Evolutionary conservation across 2,113 vertebrate genomes (phyloP).

Genomic region (Copsychus sechellarum): DNA sequence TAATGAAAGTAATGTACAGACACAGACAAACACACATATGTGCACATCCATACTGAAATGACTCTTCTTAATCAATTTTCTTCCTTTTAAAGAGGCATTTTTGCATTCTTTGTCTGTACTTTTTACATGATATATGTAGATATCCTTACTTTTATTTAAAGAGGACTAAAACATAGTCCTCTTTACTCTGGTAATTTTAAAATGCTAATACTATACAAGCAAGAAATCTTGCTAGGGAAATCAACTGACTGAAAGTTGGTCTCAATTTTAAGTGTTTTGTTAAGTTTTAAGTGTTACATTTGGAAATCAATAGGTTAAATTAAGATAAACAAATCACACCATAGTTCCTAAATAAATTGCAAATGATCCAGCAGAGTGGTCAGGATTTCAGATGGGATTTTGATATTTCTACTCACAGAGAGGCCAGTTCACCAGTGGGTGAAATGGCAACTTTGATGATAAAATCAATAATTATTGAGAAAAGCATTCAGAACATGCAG

Average conservation of each 20-base stretch:
- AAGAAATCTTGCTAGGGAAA: conserved; percentile 34
- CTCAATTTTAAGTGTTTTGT: conserved; percentile 44
- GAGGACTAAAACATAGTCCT: neutral
- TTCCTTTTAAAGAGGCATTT: neutral
- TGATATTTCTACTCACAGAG: neutral
- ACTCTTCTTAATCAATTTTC: neutral
- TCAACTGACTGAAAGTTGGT: conserved; percentile 39
- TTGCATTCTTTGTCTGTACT: neutral
- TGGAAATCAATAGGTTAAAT: conserved; percentile 39
- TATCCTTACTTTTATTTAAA: conserved; percentile 6
- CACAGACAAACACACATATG: neutral
- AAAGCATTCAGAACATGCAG: neutral
- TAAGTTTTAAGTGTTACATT: neutral
- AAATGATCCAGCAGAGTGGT: conserved; percentile 48
- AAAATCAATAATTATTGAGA: neutral
- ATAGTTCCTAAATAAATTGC: conserved; percentile 58
- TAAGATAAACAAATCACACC: conserved; percentile 54
- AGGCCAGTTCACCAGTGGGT: neutral
- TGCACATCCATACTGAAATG: accelerated
- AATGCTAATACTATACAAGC: neutral
- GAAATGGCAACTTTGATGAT: conserved; percentile 36
- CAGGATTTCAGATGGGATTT: conserved; percentile 25
- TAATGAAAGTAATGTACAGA: neutral
- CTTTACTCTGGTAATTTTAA: neutral
- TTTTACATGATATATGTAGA: neutral